Conservation (phyloP, 2,888 invertebrate genomes). For the Dexiosoma caninum region DNA sequence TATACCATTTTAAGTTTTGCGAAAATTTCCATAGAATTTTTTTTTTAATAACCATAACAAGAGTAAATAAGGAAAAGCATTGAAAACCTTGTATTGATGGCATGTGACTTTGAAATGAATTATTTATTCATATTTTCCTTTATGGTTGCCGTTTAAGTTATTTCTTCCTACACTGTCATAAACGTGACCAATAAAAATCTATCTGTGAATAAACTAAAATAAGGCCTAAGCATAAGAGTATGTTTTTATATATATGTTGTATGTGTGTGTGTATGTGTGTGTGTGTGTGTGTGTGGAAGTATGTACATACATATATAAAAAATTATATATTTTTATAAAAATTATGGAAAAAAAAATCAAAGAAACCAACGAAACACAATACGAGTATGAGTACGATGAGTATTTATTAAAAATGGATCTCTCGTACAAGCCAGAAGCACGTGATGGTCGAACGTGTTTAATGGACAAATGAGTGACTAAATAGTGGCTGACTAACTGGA, state of each 20-base stretch:
- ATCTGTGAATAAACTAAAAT: not conserved
- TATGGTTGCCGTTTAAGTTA: not conserved
- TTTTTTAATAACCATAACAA: constrained; percentile 9
- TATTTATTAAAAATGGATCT: constrained; percentile 74
- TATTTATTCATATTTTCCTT: constrained; percentile 16
- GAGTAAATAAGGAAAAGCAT: not conserved
- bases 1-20: constrained; percentile 37
- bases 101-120: not conserved
- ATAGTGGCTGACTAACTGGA: constrained; percentile 52
- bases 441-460: constrained; percentile 72
- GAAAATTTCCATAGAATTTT: constrained; percentile 41
- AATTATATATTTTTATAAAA: not conserved
- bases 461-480: constrained; percentile 56
- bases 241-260: not conserved
- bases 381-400: not conserved
- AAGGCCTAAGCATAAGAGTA: not conserved
- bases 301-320: not conserved
- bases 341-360: constrained; percentile 2
- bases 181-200: not conserved
- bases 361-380: not conserved
- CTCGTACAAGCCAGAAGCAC: constrained; percentile 75
- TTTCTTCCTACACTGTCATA: not conserved
- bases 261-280: not conserved
- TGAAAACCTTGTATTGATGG: not conserved
- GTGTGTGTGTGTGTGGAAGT: not conserved